Evolutionary conservation across 2,113 vertebrate genomes (phyloP).

Genomic region (Himantopus leucocephalus): DNA sequence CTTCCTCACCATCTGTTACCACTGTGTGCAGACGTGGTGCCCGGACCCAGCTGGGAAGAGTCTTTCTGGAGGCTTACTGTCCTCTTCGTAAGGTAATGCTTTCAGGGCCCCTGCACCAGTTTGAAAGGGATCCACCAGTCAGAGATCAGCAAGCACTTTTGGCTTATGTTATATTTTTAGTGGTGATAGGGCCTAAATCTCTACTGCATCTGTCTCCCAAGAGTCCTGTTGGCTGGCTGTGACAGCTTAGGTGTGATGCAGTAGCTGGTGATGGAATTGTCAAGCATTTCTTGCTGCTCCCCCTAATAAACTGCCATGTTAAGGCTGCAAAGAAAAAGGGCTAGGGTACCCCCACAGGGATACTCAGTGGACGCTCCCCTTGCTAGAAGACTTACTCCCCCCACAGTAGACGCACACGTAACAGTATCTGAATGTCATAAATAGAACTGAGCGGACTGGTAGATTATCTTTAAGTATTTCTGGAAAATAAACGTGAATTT

Average conservation of each 20-base stretch:
- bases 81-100: slow-evolving; percentile 87
- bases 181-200: neutral
- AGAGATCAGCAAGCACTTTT: neutral
- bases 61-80: slow-evolving; percentile 93
- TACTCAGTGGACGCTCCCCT: neutral
- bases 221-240: neutral
- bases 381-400: neutral
- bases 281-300: neutral
- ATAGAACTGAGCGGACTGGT: neutral
- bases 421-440: neutral
- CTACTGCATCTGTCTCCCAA: neutral
- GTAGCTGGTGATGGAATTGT: neutral
- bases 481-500: neutral
- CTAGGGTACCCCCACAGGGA: neutral
- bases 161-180: neutral
- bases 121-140: neutral
- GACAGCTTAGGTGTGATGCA: neutral
- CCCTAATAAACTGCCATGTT: neutral
- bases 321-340: neutral
- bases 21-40: slow-evolving; percentile 92
- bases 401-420: accelerated
- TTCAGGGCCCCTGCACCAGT: neutral
- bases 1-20: slow-evolving; percentile 96
- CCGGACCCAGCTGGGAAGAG: slow-evolving; percentile 97
- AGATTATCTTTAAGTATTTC: neutral